Percentiles rank a stretch among this genome's conserved stretches.
Conservation (phyloP, 2,888 invertebrate species). For the Allolobophora icterica region DNA sequence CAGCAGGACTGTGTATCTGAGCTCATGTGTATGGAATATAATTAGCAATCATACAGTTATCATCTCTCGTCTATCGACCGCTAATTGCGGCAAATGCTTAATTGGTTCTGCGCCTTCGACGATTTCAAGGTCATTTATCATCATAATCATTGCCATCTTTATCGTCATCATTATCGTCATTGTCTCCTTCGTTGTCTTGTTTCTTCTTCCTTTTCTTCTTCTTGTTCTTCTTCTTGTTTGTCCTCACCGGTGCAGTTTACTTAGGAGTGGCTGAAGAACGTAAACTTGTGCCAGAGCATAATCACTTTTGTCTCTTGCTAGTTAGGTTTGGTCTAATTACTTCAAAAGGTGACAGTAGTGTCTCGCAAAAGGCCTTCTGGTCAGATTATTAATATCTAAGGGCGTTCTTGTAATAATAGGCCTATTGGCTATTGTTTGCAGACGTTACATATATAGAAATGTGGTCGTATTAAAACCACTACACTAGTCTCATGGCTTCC, state of each 20-base stretch:
- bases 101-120: background rate
- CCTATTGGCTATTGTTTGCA: background rate
- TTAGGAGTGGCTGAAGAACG: background rate
- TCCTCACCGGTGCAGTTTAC: background rate
- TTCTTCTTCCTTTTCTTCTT: no score
- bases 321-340: background rate
- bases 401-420: background rate
- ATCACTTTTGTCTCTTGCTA: background rate
- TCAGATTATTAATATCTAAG: background rate
- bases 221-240: no score
- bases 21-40: background rate
- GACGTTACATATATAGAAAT: background rate
- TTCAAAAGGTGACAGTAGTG: background rate
- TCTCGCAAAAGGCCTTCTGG: background rate
- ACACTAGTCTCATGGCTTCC: background rate
- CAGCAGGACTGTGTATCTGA: background rate
- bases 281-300: background rate
- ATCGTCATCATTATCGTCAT: background rate
- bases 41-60: background rate
- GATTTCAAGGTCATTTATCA: constrained; percentile 14
- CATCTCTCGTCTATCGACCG: background rate
- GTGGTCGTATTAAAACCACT: background rate
- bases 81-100: background rate
- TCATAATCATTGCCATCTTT: background rate
- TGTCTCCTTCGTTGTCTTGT: background rate